Percentiles rank a stretch among this genome's conserved stretches.
Evolutionary conservation across 2,888 invertebrate genomes (phyloP).

Genomic region (Ennomos fuscantarius): DNA sequence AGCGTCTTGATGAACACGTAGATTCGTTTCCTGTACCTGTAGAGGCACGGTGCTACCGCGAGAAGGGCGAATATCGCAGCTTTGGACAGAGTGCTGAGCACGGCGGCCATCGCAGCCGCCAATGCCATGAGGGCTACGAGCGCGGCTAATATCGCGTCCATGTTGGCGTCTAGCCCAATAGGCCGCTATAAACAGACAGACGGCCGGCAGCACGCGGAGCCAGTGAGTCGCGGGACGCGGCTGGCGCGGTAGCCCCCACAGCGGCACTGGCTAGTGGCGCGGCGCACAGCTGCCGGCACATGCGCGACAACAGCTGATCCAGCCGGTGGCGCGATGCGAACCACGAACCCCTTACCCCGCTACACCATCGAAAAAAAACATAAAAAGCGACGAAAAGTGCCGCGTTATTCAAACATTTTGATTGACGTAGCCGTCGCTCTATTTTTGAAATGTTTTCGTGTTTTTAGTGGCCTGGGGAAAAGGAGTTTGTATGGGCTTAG

Average conservation of each 20-base stretch:
- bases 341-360: slow-evolving; percentile 8
- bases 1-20: slow-evolving; percentile 87
- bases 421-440: slow-evolving; percentile 35
- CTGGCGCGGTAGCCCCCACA: slow-evolving; percentile 51
- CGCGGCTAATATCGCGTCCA: slow-evolving; percentile 83
- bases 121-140: slow-evolving; percentile 82
- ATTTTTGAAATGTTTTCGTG: slow-evolving; percentile 45
- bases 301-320: slow-evolving; percentile 58
- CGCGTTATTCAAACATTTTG: slow-evolving; percentile 36
- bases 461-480: neutral
- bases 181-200: slow-evolving; percentile 57
- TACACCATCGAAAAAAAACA: slow-evolving; percentile 14
- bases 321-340: slow-evolving; percentile 24
- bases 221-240: slow-evolving; percentile 39
- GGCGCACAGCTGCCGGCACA: slow-evolving; percentile 59
- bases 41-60: slow-evolving; percentile 81
- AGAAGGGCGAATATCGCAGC: slow-evolving; percentile 89
- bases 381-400: slow-evolving; percentile 10
- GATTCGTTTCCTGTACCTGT: slow-evolving; percentile 83
- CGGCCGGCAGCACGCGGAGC: slow-evolving; percentile 48
- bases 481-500: too few relatives aligned
- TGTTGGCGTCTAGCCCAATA: slow-evolving; percentile 78
- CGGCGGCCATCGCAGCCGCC: slow-evolving; percentile 83
- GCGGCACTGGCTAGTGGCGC: slow-evolving; percentile 47
- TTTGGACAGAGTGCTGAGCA: slow-evolving; percentile 87